Base-by-base conservation (phyloP, 2,888 invertebrate species). In the Eutolmus rufibarbis region DNA sequence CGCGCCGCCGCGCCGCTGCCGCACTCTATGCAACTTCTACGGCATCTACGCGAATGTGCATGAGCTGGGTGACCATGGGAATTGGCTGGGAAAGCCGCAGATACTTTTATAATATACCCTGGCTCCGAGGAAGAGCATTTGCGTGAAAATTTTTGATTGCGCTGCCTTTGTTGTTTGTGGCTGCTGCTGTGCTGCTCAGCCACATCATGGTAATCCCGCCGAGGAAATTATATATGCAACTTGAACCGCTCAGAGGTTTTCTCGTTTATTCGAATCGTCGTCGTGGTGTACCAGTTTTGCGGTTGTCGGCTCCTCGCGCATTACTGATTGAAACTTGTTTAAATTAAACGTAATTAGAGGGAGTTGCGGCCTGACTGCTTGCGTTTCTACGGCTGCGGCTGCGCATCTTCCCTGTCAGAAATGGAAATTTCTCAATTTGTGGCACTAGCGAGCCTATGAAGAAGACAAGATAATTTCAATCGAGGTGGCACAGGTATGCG, bases 141-240 rank as follows among this genome's bases (percentile, higher is more conserved):
- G 79, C 79, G 79, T 51, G 79, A 79, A 79, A 51, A 46, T 79
- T 79, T 79, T 79, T 79, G 46, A 79, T 79, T 51, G 51, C 19
- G 28, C 51, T 28, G 46, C 51, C 51, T 46, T 40, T 34, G 37
- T 78, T 78, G 78, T 46, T 78, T 19, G 78, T 23, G 16, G 19
- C 40, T 78, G 78, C 40, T 78, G 34, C 40, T 40, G 66, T 66
- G 34, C 19, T 1, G 34, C 40, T n/a, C 37, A 23, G 79, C 79
- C 51, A 56, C 51, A 28, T 5, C 56, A 82, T 82, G 82, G 57
- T 82, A 82, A 82, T 82, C 57, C 51, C 82, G 34, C 57, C 28
- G 57, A 57, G 82, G 57, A 82, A 82, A 82, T 57, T 82, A 57
- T 66, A 82, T 82, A 82, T 82, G 82, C 82, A 82, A 57, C 57